A percentile compares a stretch with the other conserved stretches of the same genome.
Conservation (phyloP, 2,113 vertebrate species). For the Malurus melanocephalus region DNA sequence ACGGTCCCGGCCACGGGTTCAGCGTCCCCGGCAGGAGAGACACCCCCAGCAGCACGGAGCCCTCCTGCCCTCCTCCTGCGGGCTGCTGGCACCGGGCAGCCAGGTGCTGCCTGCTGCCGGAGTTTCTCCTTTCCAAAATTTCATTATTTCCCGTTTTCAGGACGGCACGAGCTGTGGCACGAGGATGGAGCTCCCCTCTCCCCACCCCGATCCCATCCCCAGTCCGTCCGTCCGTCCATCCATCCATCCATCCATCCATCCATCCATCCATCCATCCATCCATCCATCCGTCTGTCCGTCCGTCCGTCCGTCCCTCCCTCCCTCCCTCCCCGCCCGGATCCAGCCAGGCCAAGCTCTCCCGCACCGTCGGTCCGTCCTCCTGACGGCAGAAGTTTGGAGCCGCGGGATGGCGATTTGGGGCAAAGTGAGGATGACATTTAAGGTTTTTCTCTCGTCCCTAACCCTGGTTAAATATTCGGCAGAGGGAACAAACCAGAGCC, state of each 20-base stretch:
- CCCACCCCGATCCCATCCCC: fast-evolving
- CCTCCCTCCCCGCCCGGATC: not conserved
- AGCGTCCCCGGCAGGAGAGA: not conserved
- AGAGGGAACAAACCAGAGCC: not conserved
- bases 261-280: not conserved
- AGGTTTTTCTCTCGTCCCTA: not conserved
- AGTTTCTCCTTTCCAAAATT: fast-evolving
- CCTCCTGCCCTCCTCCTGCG: not conserved
- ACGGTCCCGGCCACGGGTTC: not conserved
- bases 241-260: not conserved
- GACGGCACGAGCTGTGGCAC: fast-evolving
- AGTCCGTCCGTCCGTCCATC: not conserved
- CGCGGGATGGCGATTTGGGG: not conserved
- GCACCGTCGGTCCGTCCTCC: not conserved
- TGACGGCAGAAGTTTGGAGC: not conserved
- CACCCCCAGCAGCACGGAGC: not conserved
- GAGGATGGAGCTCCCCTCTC: not conserved
- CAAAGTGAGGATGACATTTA: fast-evolving
- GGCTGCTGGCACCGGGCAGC: not conserved
- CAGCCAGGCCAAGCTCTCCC: not conserved
- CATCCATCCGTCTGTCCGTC: not conserved
- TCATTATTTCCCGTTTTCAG: not conserved
- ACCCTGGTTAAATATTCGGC: not conserved
- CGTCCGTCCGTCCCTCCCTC: fast-evolving
- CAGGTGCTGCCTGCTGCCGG: not conserved